Conservation (phyloP, 2,113 vertebrate species). For the Stomatorhinus ivindoensis region DNA sequence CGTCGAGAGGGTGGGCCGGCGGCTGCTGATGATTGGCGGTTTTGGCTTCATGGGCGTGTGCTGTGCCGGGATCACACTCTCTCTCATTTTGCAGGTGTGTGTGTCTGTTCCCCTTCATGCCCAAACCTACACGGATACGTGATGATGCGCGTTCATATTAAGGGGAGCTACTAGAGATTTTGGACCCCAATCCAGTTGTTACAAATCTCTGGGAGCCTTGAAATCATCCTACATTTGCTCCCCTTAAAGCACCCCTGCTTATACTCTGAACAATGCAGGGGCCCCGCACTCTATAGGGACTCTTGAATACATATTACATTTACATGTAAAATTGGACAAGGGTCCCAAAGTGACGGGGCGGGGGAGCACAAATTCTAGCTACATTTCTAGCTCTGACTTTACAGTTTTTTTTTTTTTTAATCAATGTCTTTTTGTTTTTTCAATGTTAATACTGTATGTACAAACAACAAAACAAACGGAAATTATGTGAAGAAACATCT, state of each 20-base stretch:
- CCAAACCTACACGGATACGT: background rate
- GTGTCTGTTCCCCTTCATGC: background rate
- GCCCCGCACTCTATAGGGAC: background rate
- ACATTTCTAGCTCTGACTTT: background rate
- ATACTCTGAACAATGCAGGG: background rate
- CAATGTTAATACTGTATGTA: background rate
- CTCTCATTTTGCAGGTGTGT: conserved; percentile 70
- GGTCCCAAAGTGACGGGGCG: background rate
- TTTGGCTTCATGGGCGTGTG: conserved; percentile 80
- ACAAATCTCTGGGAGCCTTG: background rate
- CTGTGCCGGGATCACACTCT: conserved; percentile 71
- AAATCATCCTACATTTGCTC: background rate
- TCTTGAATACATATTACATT: background rate
- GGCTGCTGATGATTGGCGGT: conserved; percentile 71
- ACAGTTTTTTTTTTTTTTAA: background rate
- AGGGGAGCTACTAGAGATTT: background rate
- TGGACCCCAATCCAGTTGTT: background rate
- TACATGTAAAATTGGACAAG: background rate
- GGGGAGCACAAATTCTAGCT: background rate
- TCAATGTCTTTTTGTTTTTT: background rate
- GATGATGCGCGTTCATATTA: background rate
- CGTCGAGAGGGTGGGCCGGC: conserved; percentile 74
- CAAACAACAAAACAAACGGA: background rate
- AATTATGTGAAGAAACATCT: background rate
- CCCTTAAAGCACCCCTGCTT: background rate